Percentiles rank a stretch among this genome's conserved stretches.
phyloP scores from a whole-genome alignment of 2,888 invertebrate species.

The Penaeus monodon region DNA sequence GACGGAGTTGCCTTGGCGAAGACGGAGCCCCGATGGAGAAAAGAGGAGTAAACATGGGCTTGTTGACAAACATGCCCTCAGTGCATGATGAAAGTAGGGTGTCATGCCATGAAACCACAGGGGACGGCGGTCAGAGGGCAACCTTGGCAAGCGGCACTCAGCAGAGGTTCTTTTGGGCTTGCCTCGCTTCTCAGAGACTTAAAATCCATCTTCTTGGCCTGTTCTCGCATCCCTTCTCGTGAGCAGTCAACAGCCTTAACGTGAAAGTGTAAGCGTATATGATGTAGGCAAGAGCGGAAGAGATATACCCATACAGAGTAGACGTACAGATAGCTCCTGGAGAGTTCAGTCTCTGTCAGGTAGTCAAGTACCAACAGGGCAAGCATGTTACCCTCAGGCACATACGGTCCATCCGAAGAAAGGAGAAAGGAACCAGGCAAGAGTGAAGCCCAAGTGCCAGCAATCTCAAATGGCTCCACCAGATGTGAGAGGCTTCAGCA shows the following conservation, averaged over 20 bases:
- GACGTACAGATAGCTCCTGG: conserved; percentile 66
- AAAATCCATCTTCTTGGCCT: conserved; percentile 66
- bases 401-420: conserved; percentile 70
- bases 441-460: conserved; percentile 68
- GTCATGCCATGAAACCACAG: conserved; percentile 67
- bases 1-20: conserved; percentile 70
- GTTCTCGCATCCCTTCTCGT: conserved; percentile 66
- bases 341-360: conserved; percentile 45
- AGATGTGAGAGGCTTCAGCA: conserved; percentile 65
- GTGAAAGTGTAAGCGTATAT: conserved; percentile 69
- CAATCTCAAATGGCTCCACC: conserved; percentile 42
- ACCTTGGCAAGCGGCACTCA: conserved; percentile 65
- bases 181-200: conserved; percentile 50
- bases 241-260: conserved; percentile 67
- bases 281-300: conserved; percentile 67
- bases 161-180: conserved; percentile 49
- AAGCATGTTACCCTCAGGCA: conserved; percentile 71
- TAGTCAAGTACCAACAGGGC: conserved; percentile 71
- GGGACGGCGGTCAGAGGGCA: conserved; percentile 62
- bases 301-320: conserved; percentile 53
- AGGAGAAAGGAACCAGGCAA: conserved; percentile 68
- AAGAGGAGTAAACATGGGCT: conserved; percentile 60
- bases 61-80: conserved; percentile 66
- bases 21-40: conserved; percentile 68
- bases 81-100: conserved; percentile 67